These are phyloP conservation scores for Fragum sueziense DNA, from an alignment of 2,888 invertebrate species.

Conservation along the genomic window DNA sequence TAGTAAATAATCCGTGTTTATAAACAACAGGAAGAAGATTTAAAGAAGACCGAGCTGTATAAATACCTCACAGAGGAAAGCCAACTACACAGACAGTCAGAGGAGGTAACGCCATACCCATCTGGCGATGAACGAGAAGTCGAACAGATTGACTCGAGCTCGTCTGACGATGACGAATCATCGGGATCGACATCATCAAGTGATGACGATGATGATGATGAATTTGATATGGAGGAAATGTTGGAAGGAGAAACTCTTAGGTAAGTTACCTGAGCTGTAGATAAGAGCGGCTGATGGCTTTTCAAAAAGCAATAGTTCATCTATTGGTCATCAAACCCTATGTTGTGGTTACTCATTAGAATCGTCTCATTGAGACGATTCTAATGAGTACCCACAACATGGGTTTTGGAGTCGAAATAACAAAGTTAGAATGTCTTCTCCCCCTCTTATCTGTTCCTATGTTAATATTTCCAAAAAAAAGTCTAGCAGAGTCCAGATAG, in stretches of 20 bases:
- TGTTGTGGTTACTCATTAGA: too few species aligned
- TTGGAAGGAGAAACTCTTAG: neutral
- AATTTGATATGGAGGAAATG: neutral
- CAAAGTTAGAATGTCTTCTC: too few species aligned
- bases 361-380: too few species aligned
- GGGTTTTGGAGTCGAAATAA: too few species aligned
- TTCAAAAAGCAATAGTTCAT: too few species aligned
- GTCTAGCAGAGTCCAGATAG: too few species aligned
- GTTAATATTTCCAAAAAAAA: too few species aligned
- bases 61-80: slow-evolving; percentile 38
- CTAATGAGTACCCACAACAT: too few species aligned
- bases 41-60: slow-evolving; percentile 40
- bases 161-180: neutral
- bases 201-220: neutral
- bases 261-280: too few species aligned
- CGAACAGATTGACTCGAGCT: neutral
- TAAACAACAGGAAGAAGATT: slow-evolving; percentile 12
- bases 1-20: neutral
- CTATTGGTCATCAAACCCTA: too few species aligned
- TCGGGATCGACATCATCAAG: slow-evolving; percentile 23
- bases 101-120: slow-evolving; percentile 36
- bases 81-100: neutral
- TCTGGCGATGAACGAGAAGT: slow-evolving; percentile 35
- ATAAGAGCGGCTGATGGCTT: too few species aligned
- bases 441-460: too few species aligned